phyloP scores from a whole-genome alignment of 2,797 vertebrate genomes.

The Micrastur ruficollis region DNA sequence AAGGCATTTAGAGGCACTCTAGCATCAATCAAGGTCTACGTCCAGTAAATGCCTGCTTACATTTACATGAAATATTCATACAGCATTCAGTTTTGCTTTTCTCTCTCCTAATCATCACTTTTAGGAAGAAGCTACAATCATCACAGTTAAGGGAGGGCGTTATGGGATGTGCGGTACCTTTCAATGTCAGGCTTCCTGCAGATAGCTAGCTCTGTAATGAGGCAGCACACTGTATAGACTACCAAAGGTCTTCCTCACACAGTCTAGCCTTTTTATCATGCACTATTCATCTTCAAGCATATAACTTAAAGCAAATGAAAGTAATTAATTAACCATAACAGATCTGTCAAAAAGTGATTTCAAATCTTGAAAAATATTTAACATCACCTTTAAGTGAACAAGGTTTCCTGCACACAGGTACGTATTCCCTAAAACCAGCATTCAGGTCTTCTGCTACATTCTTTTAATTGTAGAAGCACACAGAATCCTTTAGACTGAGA shows the following conservation, averaged over 20 bases:
- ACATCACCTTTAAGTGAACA: slow-evolving; percentile 49
- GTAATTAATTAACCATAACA: slow-evolving; percentile 79
- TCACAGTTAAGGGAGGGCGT: slow-evolving; percentile 88
- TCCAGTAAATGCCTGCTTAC: slow-evolving; percentile 96
- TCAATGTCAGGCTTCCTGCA: slow-evolving; percentile 83
- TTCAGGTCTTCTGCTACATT: slow-evolving; percentile 3
- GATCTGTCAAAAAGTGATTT: slow-evolving; percentile 74
- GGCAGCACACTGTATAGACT: slow-evolving; percentile 77
- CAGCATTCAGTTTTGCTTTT: slow-evolving; percentile 93
- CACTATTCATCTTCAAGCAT: slow-evolving; percentile 71
- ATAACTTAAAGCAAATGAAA: slow-evolving; percentile 78
- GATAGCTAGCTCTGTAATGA: slow-evolving; percentile 85
- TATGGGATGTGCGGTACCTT: slow-evolving; percentile 83
- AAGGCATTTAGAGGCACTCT: slow-evolving; percentile 91
- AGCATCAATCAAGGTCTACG: slow-evolving; percentile 92
- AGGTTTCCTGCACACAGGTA: accelerated
- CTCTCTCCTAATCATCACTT: slow-evolving; percentile 94
- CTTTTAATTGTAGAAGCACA: slow-evolving; percentile 51
- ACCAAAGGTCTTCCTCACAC: slow-evolving; percentile 79
- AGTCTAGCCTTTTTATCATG: slow-evolving; percentile 72
- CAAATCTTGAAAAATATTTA: slow-evolving; percentile 70
- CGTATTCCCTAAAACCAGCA: background rate
- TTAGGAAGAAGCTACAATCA: slow-evolving; percentile 94
- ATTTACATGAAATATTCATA: slow-evolving; percentile 99
- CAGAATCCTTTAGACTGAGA: background rate